Evolutionary conservation across 2,888 invertebrate genomes (phyloP).

Genomic region (Argyresthia goedartella): DNA sequence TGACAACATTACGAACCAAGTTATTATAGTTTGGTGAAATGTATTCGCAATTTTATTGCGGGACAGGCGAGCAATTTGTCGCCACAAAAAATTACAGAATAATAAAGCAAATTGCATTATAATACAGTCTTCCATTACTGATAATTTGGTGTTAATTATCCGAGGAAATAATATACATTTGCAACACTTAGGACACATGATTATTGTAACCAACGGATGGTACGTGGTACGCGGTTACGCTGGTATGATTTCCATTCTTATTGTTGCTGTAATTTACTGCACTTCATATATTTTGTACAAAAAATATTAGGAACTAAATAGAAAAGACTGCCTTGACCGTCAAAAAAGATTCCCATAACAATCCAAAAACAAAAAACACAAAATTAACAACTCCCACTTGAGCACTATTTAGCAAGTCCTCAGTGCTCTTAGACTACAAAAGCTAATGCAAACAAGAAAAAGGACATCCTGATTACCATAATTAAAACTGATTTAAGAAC

Average conservation of each 20-base stretch:
- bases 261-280: not conserved
- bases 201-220: not conserved
- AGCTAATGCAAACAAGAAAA: conserved; percentile 3
- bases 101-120: conserved; percentile 39
- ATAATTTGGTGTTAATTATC: conserved; percentile 38
- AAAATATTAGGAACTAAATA: too few relatives aligned
- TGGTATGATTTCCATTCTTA: not conserved
- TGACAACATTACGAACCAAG: too few relatives aligned
- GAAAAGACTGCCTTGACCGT: too few relatives aligned
- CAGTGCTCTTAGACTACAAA: not conserved
- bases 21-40: not conserved
- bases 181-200: not conserved
- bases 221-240: too few relatives aligned
- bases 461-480: conserved; percentile 10
- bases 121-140: conserved; percentile 36
- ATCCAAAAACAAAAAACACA: not conserved
- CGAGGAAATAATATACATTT: not conserved
- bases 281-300: too few relatives aligned
- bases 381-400: not conserved
- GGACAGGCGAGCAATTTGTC: conserved; percentile 25
- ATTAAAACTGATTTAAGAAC: conserved; percentile 13
- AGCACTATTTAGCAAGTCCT: conserved; percentile 1
- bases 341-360: not conserved
- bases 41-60: too few relatives aligned
- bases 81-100: conserved; percentile 32